These are phyloP conservation scores for Potamilus streckersoni DNA, from an alignment of 1,140 invertebrate species.

Conservation along the genomic window DNA sequence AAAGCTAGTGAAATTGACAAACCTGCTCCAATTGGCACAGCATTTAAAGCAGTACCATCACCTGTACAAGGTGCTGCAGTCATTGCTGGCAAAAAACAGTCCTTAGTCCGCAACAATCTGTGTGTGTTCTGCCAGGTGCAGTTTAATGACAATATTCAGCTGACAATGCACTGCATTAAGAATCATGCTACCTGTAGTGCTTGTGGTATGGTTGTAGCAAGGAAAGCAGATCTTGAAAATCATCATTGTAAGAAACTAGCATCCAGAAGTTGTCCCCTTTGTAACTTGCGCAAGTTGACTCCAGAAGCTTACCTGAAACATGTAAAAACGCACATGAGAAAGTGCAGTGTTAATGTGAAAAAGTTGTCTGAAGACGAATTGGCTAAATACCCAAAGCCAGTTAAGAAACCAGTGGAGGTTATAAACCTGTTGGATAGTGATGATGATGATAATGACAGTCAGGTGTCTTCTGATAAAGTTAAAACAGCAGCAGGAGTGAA, in stretches of 20 bases:
- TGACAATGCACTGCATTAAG: conserved; percentile 59
- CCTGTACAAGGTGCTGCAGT: background rate
- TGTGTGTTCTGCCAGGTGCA: conserved; percentile 60
- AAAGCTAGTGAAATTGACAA: conserved; percentile 37
- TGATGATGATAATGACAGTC: conserved; percentile 12
- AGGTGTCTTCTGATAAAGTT: background rate
- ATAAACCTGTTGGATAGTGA: conserved; percentile 6
- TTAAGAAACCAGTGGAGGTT: no score
- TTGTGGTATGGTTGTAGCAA: conserved; percentile 61
- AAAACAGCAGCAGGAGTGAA: conserved; percentile 1
- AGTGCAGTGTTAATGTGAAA: conserved; percentile 33
- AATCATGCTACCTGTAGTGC: conserved; percentile 58
- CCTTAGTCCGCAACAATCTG: conserved; percentile 49
- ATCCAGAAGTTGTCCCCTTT: no score
- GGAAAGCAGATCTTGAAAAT: conserved; percentile 41
- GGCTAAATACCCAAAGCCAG: no score
- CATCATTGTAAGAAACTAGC: conserved; percentile 47
- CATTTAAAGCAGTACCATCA: conserved; percentile 9
- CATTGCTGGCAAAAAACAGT: conserved; percentile 10
- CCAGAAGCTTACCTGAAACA: background rate
- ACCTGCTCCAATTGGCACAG: conserved; percentile 15
- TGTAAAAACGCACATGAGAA: conserved; percentile 20
- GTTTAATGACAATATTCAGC: conserved; percentile 57
- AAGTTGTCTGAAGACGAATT: no score
- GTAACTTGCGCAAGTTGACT: no score